These are phyloP conservation scores for Diarsia mendica DNA, from an alignment of 2,888 invertebrate genomes.

Conservation along the genomic window DNA sequence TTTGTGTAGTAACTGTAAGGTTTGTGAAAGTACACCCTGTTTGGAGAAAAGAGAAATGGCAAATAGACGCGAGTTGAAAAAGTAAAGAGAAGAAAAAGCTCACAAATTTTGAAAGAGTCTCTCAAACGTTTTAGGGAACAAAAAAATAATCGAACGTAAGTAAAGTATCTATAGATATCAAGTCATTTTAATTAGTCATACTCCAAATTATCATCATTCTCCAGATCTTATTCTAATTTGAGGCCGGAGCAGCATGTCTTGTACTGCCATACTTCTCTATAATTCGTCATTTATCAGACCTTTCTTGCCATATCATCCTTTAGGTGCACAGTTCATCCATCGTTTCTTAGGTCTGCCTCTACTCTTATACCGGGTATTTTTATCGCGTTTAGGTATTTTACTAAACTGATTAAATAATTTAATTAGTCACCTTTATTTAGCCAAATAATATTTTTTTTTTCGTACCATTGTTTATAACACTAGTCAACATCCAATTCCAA, in stretches of 20 bases:
- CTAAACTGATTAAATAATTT: background rate
- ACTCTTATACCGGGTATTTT: background rate
- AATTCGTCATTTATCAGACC: too few relatives aligned
- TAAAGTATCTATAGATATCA: background rate
- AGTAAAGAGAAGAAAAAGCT: too few relatives aligned
- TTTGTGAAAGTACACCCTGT: background rate
- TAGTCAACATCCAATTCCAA: slow-evolving; percentile 12
- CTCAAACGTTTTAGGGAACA: too few relatives aligned
- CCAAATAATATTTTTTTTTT: background rate
- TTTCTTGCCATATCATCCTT: too few relatives aligned
- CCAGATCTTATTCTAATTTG: too few relatives aligned
- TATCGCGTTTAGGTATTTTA: background rate
- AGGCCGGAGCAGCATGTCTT: too few relatives aligned
- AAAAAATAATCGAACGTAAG: background rate
- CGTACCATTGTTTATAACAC: background rate
- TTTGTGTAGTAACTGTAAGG: background rate
- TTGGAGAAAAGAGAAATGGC: background rate
- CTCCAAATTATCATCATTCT: too few relatives aligned
- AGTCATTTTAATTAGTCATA: too few relatives aligned
- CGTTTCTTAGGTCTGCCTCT: too few relatives aligned
- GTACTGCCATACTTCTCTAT: too few relatives aligned
- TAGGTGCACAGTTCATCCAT: too few relatives aligned
- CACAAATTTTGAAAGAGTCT: too few relatives aligned
- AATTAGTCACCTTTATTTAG: background rate
- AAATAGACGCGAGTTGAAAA: background rate